A percentile compares a stretch with the other conserved stretches of the same genome.
Conservation (phyloP, 2,888 invertebrate genomes). For the Galerucella calmariensis region DNA sequence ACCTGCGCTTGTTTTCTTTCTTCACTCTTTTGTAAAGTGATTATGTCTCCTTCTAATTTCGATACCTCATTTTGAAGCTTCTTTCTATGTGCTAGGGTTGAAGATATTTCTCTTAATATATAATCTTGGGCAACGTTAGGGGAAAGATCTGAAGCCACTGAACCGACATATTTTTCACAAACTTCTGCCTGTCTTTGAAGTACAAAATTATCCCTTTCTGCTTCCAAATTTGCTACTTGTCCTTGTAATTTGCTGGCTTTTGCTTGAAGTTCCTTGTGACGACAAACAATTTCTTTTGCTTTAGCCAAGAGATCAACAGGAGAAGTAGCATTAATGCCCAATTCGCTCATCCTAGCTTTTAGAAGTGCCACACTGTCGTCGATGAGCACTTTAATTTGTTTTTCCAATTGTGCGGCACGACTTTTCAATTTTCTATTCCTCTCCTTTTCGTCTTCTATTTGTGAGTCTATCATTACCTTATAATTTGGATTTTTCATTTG, state of each 20-base stretch:
- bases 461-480: constrained; percentile 75
- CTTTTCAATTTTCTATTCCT: constrained; percentile 84
- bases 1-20: constrained; percentile 68
- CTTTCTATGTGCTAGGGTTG: constrained; percentile 85
- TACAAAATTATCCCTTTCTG: constrained; percentile 79
- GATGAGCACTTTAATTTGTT: constrained; percentile 91
- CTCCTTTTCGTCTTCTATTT: constrained; percentile 82
- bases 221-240: constrained; percentile 82
- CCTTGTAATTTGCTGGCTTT: constrained; percentile 88
- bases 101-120: constrained; percentile 87
- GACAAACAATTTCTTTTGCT: constrained; percentile 91
- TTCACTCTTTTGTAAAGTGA: constrained; percentile 77
- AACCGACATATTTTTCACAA: constrained; percentile 76
- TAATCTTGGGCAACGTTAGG: constrained; percentile 81
- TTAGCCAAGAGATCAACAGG: constrained; percentile 87
- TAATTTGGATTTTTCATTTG: constrained; percentile 86
- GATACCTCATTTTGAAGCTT: constrained; percentile 84
- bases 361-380: constrained; percentile 91
- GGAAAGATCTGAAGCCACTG: constrained; percentile 71
- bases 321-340: constrained; percentile 88
- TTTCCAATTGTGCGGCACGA: constrained; percentile 89
- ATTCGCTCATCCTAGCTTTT: constrained; percentile 89
- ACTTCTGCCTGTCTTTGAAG: constrained; percentile 81
- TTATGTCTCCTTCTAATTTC: constrained; percentile 82
- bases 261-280: constrained; percentile 92